Conservation (phyloP, 1,140 invertebrate species). For the Drosophila simulans region DNA sequence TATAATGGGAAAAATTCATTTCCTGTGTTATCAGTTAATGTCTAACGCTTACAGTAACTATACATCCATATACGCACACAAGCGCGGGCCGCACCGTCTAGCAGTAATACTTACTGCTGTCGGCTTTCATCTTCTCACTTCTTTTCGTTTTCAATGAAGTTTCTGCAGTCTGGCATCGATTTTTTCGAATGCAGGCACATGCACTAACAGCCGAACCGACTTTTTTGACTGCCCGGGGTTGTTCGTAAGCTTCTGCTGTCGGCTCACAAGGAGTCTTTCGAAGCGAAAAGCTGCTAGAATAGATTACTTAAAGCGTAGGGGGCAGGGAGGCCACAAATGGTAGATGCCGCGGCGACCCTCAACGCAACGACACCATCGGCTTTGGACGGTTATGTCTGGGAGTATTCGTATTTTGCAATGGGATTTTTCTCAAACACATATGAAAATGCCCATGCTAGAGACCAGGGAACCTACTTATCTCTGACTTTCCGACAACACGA, state of each 20-base stretch:
- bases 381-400: slow-evolving; percentile 52
- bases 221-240: slow-evolving; percentile 47
- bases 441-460: slow-evolving; percentile 14
- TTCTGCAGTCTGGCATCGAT: slow-evolving; percentile 80
- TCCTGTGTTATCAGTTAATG: slow-evolving; percentile 59
- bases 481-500: slow-evolving; percentile 1
- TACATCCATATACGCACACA: slow-evolving; percentile 18
- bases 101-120: slow-evolving; percentile 70
- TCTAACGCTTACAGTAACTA: slow-evolving; percentile 27
- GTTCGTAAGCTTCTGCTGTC: slow-evolving; percentile 45
- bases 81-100: slow-evolving; percentile 61
- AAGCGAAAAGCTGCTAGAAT: slow-evolving; percentile 71
- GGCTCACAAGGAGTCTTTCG: slow-evolving; percentile 52
- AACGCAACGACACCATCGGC: slow-evolving; percentile 27
- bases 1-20: slow-evolving; percentile 71
- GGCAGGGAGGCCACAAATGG: slow-evolving; percentile 31
- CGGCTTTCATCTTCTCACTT: slow-evolving; percentile 13
- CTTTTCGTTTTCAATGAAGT: slow-evolving; percentile 63
- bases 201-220: slow-evolving; percentile 18
- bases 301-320: slow-evolving; percentile 37
- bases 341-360: slow-evolving; percentile 60
- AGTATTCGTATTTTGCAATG: slow-evolving; percentile 63
- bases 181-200: slow-evolving; percentile 69
- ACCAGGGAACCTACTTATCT: slow-evolving; percentile 20
- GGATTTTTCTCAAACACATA: slow-evolving; percentile 30